Base-by-base conservation (phyloP, 2,113 vertebrate genomes). In the Stigmatopora nigra region DNA sequence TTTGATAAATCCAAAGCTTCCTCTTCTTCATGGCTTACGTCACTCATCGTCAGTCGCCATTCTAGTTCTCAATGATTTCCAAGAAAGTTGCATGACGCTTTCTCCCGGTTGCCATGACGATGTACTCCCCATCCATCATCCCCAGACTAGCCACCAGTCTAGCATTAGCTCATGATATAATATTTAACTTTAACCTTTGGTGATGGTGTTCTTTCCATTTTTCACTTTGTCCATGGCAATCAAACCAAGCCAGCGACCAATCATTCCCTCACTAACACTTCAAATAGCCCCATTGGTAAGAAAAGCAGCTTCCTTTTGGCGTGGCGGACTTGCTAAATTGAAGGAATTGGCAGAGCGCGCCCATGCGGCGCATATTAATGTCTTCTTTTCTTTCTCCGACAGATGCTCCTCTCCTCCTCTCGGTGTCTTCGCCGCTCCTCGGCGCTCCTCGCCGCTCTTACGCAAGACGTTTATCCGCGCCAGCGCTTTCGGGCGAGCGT, bases 381-480 rank as follows among this genome's bases (percentile, higher is more conserved):
- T 70, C 63, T 51, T 59, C 2, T 69, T 66, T 61, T 63, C 11
- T 22, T 9, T 7, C 74, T 71, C 72, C 64, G 62, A 77, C 83
- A 80, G 78, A 84, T 80, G 83, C 68, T 82, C 76, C 61, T 55
- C 68, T 56, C 6, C 68, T 56, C 6, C 25, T 31, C 25, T 31
- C 3, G 25, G 25, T 31, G 67, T 82, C 76, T 59, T 55, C 68
- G 25, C 6, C 53, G 53, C 20, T 58, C 63, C n/a, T n/a, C n/a
- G n/a, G n/a, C n/a, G 83, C 68, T 82, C 76, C 61, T 55, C 68
- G 25, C 6, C 53, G 53, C 20, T 58, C 63, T 84, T 82, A 73
- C 2, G 65, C 72, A 80, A 82, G 71, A 13, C 77, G 65, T 81
- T 80, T 75, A 75, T 71, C 73, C 75, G 59, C 64, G 75, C 61